These are phyloP conservation scores for Ciona savignyi DNA, from an alignment of 23 tunicate genomes.

Conservation along the genomic window DNA sequence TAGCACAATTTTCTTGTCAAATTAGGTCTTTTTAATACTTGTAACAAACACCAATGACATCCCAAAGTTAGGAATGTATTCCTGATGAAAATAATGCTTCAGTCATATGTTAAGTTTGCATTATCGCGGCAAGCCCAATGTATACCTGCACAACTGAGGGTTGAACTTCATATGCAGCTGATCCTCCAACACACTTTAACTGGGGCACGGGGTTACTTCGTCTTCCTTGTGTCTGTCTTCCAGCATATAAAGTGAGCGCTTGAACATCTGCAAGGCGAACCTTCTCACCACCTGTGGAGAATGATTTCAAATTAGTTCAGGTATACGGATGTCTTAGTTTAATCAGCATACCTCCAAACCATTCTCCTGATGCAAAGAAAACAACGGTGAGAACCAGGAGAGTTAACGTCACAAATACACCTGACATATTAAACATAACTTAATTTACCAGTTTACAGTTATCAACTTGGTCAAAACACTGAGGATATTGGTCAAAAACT, in stretches of 20 bases:
- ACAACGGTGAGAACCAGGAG: not conserved
- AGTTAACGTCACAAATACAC: not conserved
- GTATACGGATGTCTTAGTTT: not conserved
- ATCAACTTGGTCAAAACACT: too few relatives aligned
- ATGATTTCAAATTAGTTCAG: not conserved
- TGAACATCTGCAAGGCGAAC: slow-evolving; percentile 50
- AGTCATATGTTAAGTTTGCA: too few relatives aligned
- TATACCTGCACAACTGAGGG: slow-evolving; percentile 56
- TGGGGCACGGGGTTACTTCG: slow-evolving; percentile 77
- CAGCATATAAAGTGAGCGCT: slow-evolving; percentile 68
- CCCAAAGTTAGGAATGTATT: too few relatives aligned
- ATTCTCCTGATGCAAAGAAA: not conserved
- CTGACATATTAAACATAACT: not conserved
- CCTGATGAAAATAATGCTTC: too few relatives aligned
- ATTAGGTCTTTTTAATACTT: too few relatives aligned
- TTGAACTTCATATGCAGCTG: slow-evolving; percentile 27
- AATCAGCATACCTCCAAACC: not conserved
- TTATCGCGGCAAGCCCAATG: not conserved
- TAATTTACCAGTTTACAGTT: not conserved
- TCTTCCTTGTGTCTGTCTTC: slow-evolving; percentile 83
- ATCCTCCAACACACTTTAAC: slow-evolving; percentile 89
- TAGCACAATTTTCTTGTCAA: too few relatives aligned
- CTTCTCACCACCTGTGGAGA: slow-evolving; percentile 14
- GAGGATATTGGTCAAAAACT: too few relatives aligned
- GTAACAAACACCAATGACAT: too few relatives aligned